A percentile compares a stretch with the other conserved stretches of the same genome.
These are phyloP conservation scores for Saguinus imperator DNA, from an alignment of 2,113 vertebrate species.

Conservation along the genomic window DNA sequence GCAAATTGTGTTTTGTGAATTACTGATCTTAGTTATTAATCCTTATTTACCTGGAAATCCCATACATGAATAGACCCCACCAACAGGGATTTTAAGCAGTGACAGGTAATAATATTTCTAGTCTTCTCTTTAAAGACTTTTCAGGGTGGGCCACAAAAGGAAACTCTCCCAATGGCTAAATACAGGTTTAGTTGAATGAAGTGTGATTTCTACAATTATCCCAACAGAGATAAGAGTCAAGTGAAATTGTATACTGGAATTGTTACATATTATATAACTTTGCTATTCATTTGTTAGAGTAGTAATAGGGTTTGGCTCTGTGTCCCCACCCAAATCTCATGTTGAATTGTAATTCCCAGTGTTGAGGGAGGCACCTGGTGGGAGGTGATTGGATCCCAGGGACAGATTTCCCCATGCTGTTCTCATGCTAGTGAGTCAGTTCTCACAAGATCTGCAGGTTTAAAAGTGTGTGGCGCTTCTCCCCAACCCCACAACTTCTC, in stretches of 20 bases:
- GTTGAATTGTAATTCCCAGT: too few relatives aligned
- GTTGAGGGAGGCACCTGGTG: too few relatives aligned
- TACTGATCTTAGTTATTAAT: conserved; percentile 32
- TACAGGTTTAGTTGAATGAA: not conserved
- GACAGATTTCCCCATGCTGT: too few relatives aligned
- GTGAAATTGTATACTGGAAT: not conserved
- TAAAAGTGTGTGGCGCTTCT: too few relatives aligned
- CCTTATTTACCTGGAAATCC: conserved; percentile 34
- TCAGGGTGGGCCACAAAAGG: not conserved
- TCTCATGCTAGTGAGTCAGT: too few relatives aligned
- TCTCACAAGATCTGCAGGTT: too few relatives aligned
- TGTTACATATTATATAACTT: not conserved
- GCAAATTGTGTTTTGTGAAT: conserved; percentile 17
- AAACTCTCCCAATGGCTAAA: not conserved
- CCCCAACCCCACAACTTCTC: too few relatives aligned
- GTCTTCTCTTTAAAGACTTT: conserved; percentile 8
- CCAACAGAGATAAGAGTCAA: not conserved
- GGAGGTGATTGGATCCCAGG: too few relatives aligned
- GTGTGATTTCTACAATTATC: not conserved
- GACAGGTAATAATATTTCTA: not conserved
- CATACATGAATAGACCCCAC: not conserved
- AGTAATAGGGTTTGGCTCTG: too few relatives aligned
- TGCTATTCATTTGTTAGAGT: not conserved
- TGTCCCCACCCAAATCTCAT: too few relatives aligned
- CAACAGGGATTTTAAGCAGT: not conserved